Base-by-base conservation (phyloP, 1,140 invertebrate species). In the Brachionus asplanchnoidis region DNA sequence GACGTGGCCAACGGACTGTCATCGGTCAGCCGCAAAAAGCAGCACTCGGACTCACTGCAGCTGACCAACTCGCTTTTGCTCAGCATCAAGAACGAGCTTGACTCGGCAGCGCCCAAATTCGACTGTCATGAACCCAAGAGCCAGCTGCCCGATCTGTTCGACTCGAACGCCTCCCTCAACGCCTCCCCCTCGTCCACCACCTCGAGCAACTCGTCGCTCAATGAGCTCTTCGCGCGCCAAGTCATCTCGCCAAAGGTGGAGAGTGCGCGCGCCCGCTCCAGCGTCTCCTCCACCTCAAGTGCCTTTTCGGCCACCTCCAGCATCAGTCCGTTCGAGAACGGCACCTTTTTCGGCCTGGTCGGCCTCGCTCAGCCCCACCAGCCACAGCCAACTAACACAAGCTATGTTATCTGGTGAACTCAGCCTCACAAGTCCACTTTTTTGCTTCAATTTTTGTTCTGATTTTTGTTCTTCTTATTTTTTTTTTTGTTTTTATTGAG, bases 401-500 rank as follows among this genome's bases (percentile, higher is more conserved):
- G 36, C 32, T 40, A 40, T 12, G 9, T 75, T 17, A 75, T 75
- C 23, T 75, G 70, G 70, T 75, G 32, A 75, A 75, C 7, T 17
- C 32, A 17, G 70, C 70, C 32, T 44, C 26, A 17, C 3, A 70
- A 20, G 17, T 20, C 70, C 28, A 40, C 11, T 73, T 73, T 36
- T 36, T 75, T 44, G 32, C 9, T 75, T 42, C 8, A 23, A 75
- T 36, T 36, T 36, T 36, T 36, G 26, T 7, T 36, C 32, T 36
- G 26, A 2, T 36, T 36, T 73, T 26, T 66, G 9, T 65, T 26
- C 28, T 23, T 66, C 12, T 26, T 26, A 68, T 68, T 6, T 12
- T 32, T 70, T 70, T 75, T 75, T 75, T 75, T 75, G 70, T 75
- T 75, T 75, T 75, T 75, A 75, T 75, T 75, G 40, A 44, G 17